Evolutionary conservation across 92 coral and sea anemone species (phyloP).

Genomic region (Blastomussa wellsi): DNA sequence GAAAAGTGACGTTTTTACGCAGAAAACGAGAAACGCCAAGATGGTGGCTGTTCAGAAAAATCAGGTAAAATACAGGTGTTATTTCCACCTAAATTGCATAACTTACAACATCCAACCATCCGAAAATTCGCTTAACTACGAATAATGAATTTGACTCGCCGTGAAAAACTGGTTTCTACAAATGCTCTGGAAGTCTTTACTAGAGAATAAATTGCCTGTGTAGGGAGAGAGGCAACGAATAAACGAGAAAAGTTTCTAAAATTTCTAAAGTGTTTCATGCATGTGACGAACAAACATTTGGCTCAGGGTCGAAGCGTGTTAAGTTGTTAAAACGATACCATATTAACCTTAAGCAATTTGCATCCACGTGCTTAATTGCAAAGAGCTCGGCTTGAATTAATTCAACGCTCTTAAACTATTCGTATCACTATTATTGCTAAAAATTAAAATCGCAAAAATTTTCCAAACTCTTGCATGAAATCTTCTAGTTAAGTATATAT

Average conservation of each 20-base stretch:
- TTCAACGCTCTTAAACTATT: neutral
- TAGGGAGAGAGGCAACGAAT: neutral
- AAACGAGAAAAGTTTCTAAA: neutral
- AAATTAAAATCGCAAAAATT: neutral
- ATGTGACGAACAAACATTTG: neutral
- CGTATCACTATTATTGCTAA: neutral
- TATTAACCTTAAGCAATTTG: too few species aligned
- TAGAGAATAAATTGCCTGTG: neutral
- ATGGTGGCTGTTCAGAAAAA: conserved; percentile 39
- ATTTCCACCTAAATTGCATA: neutral
- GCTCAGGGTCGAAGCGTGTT: neutral
- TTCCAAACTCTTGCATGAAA: neutral
- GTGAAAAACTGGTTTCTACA: neutral
- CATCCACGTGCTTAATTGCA: neutral
- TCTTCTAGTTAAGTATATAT: neutral
- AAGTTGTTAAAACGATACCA: neutral
- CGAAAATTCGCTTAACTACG: neutral
- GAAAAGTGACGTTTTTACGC: conserved; percentile 20
- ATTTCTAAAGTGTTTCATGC: neutral
- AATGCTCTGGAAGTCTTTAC: neutral
- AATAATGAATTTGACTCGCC: neutral
- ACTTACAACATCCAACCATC: neutral
- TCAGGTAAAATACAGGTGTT: conserved; percentile 24
- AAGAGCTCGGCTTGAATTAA: neutral
- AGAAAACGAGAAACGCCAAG: neutral